These are phyloP conservation scores for Myotis davidii DNA, from an alignment of 2,113 vertebrate species.

Conservation along the genomic window DNA sequence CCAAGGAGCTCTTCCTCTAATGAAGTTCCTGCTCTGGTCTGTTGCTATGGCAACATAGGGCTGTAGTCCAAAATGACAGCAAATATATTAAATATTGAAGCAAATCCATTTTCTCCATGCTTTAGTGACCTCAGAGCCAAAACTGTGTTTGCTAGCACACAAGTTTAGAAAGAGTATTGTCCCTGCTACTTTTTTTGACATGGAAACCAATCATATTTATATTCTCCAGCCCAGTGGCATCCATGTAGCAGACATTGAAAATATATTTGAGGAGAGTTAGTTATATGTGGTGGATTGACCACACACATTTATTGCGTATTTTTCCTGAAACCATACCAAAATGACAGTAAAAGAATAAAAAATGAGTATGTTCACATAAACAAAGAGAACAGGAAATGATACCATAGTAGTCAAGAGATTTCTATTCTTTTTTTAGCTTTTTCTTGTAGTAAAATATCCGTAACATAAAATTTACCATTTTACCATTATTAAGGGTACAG, in stretches of 20 bases:
- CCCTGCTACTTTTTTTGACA: neutral
- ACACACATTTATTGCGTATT: conserved; percentile 16
- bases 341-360: neutral
- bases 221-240: neutral
- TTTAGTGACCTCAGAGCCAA: conserved; percentile 50
- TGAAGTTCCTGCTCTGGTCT: conserved; percentile 53
- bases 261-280: neutral
- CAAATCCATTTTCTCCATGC: conserved; percentile 57
- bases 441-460: neutral
- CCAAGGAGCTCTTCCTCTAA: conserved; percentile 50
- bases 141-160: neutral
- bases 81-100: conserved; percentile 62
- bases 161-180: neutral
- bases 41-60: conserved; percentile 66
- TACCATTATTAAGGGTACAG: neutral
- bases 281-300: neutral
- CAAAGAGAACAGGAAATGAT: neutral
- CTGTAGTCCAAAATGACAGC: conserved; percentile 58
- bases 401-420: neutral
- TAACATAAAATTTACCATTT: conserved; percentile 36
- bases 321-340: neutral
- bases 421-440: neutral
- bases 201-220: neutral
- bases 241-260: neutral
- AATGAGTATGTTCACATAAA: neutral